Base-by-base conservation (phyloP, 2,888 invertebrate species). In the Netelia inedita region DNA sequence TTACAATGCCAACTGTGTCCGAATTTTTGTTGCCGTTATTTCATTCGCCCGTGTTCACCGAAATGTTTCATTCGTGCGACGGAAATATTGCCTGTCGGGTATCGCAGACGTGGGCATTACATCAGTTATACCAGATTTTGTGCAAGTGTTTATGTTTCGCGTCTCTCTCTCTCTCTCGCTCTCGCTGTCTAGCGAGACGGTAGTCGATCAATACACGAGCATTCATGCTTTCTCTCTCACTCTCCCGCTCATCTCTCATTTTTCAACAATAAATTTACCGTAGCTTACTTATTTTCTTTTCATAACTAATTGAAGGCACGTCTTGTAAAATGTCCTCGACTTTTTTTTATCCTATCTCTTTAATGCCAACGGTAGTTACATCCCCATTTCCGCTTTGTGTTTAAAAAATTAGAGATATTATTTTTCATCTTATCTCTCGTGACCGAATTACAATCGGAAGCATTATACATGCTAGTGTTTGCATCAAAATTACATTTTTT, bases 121-220 rank as follows among this genome's bases (percentile, higher is more conserved):
- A 16, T 57, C 57, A 57, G 57, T 65, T 65, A 14, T 16, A 65
- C 16, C 11, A 65, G n/a, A 28, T 61, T 65, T 16, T 65, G 66
- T 68, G 76, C 68, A 53, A 83, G 65, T 78, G 81, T 85, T 83
- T 87, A 74, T 76, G 66, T 83, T 71, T 55, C 79, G 65, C 74
- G 81, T 79, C 28, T 43, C 46, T 65, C 61, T 16, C 41, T 65
- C 57, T 65, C 82, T 79, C 81, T 82, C 74, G 1, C 43, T 16
- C 68, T 68, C 50, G 2, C 28, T 53, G 16, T 76, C 10, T 86
- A 84, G 85, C 79, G 79, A 75, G 83, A 78, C 86, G 83, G 82
- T 86, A 87, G 86, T 87, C 89, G 91, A 91, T 91, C 91, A 90
- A 91, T 91, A 91, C 89, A 83, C 79, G 82, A 84, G 73, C 79